Evolutionary conservation across 2,888 invertebrate genomes (phyloP).

Genomic region (Lamellibrachia satsuma): DNA sequence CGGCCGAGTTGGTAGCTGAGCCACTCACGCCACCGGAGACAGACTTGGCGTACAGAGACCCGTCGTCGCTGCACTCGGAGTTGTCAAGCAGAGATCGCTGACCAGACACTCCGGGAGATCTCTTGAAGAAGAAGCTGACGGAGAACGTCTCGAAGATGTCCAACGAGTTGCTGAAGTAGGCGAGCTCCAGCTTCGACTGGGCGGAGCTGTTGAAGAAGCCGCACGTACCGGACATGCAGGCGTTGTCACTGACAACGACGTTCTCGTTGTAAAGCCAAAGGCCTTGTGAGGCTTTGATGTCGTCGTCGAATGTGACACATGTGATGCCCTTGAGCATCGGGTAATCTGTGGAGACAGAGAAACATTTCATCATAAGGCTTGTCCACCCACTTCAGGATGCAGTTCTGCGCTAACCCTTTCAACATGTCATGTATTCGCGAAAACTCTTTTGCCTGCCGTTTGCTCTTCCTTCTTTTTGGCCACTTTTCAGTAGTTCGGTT

Average conservation of each 20-base stretch:
- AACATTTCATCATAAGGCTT: background rate
- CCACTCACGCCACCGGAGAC: background rate
- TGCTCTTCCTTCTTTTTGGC: no score
- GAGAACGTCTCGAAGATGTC: constrained; percentile 7
- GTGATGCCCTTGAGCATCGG: constrained; percentile 7
- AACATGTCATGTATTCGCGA: no score
- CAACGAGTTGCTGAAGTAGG: constrained; percentile 24
- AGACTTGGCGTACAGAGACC: background rate
- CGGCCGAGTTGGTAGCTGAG: background rate
- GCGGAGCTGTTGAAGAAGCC: constrained; percentile 20
- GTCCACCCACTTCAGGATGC: background rate
- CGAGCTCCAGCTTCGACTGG: constrained; percentile 18
- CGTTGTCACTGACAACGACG: background rate
- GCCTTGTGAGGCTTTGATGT: background rate
- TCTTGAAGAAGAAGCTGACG: constrained; percentile 18
- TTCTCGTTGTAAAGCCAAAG: constrained; percentile 20
- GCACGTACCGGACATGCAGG: constrained; percentile 14
- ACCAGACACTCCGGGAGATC: background rate
- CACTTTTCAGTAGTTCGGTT: no score
- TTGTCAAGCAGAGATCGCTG: constrained; percentile 13
- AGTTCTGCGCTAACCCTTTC: background rate
- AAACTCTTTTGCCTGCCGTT: no score
- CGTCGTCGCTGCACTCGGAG: background rate
- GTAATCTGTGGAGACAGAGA: background rate
- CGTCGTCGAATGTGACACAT: background rate